A percentile compares a stretch with the other conserved stretches of the same genome.
Evolutionary conservation across 2,888 invertebrate species (phyloP).

Genomic region (Apamea anceps): DNA sequence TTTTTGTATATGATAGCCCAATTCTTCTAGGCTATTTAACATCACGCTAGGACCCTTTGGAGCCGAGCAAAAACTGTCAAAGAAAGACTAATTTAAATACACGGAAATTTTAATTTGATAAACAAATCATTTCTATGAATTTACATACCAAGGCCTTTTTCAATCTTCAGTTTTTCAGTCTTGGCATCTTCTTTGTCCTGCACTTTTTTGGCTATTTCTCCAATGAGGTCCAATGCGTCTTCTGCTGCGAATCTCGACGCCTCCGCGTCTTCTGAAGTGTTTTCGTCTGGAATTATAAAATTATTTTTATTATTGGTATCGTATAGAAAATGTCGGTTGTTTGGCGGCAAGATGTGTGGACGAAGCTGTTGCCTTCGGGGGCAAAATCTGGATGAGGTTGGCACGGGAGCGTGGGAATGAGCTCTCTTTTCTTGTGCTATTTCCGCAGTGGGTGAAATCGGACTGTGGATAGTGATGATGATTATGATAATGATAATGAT

Average conservation of each 20-base stretch:
- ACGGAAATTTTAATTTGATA: not conserved
- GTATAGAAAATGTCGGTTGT: not conserved
- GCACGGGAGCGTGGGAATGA: not conserved
- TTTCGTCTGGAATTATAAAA: slow-evolving; percentile 35
- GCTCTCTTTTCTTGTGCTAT: not conserved
- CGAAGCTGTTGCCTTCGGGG: not conserved
- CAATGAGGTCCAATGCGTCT: slow-evolving; percentile 83
- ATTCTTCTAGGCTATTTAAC: too few species aligned
- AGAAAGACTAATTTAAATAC: not conserved
- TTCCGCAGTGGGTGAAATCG: not conserved
- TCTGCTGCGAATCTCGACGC: slow-evolving; percentile 85
- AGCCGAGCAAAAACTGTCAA: too few species aligned
- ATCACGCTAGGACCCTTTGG: too few species aligned
- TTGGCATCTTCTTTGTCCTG: slow-evolving; percentile 63
- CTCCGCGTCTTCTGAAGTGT: slow-evolving; percentile 79
- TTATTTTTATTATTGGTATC: not conserved
- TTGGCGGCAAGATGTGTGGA: not conserved
- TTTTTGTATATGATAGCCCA: too few species aligned
- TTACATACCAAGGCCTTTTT: slow-evolving; percentile 82
- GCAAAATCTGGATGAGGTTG: not conserved
- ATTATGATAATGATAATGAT: too few species aligned
- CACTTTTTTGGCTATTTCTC: slow-evolving; percentile 80
- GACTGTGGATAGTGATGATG: not conserved
- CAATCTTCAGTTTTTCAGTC: slow-evolving; percentile 71
- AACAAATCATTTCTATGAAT: too few species aligned